Evolutionary conservation across 2,888 invertebrate genomes (phyloP).

Genomic region (Agrypnus murinus): DNA sequence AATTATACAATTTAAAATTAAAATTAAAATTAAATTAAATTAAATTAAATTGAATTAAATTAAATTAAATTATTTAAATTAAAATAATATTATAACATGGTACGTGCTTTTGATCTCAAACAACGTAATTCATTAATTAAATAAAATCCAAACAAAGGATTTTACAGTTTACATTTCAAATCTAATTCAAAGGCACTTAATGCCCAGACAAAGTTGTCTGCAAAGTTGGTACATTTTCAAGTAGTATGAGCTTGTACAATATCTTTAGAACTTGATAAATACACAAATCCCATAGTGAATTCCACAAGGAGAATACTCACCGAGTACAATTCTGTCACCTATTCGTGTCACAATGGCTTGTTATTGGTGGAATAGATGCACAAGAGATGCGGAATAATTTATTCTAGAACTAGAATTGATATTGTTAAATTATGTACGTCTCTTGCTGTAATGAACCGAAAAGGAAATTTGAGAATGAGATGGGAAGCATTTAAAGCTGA

Average conservation of each 20-base stretch:
- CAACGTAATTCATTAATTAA: background rate
- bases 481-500: too few species aligned
- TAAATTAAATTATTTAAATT: too few species aligned
- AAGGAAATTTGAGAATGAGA: too few species aligned
- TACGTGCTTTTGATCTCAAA: background rate
- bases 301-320: background rate
- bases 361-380: background rate
- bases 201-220: background rate
- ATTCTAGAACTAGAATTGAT: background rate
- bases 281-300: background rate
- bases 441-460: too few species aligned
- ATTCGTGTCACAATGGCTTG: background rate
- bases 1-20: too few species aligned
- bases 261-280: background rate
- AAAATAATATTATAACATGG: too few species aligned
- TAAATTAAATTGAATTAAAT: too few species aligned
- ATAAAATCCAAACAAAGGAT: slow-evolving; percentile 1
- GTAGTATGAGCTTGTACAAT: background rate
- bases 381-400: background rate
- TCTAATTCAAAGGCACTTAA: background rate
- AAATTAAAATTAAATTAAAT: too few species aligned
- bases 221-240: background rate
- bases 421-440: background rate
- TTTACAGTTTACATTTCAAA: background rate
- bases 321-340: background rate